A percentile compares a stretch with the other conserved stretches of the same genome.
Evolutionary conservation across 2,113 vertebrate genomes (phyloP).

Genomic region (Tupaia chinensis): DNA sequence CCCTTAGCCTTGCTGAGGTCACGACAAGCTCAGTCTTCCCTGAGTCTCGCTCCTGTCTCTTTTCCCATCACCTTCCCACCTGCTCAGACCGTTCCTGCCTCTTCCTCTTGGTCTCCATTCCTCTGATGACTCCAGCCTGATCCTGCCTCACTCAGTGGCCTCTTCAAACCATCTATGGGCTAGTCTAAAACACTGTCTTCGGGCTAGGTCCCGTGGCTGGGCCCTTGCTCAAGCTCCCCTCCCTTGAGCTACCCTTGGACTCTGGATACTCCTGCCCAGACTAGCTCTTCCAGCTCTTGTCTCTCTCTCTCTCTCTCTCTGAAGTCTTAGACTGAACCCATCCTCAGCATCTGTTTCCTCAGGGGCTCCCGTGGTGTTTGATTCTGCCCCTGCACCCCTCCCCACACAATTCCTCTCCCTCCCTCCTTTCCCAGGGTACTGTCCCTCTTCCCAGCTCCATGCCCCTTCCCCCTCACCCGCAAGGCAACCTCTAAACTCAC

Average conservation of each 20-base stretch:
- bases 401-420: neutral
- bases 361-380: neutral
- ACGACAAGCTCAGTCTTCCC: conserved; percentile 47
- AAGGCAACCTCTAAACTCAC: too few species aligned
- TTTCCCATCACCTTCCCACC: neutral
- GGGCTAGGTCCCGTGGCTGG: neutral
- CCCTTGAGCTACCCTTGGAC: neutral
- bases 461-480: too few species aligned
- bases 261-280: neutral
- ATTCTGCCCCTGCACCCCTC: neutral
- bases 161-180: neutral
- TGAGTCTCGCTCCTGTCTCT: neutral
- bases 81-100: neutral
- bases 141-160: neutral
- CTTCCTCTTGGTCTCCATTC: neutral
- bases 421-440: neutral
- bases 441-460: neutral
- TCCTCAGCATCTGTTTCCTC: neutral
- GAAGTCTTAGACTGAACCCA: neutral
- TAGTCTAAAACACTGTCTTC: neutral
- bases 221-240: neutral
- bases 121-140: neutral
- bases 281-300: neutral
- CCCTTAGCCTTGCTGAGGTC: neutral
- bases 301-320: neutral